These are phyloP conservation scores for Epinephelus cyanopodus DNA, from an alignment of 2,113 vertebrate genomes.

Conservation along the genomic window DNA sequence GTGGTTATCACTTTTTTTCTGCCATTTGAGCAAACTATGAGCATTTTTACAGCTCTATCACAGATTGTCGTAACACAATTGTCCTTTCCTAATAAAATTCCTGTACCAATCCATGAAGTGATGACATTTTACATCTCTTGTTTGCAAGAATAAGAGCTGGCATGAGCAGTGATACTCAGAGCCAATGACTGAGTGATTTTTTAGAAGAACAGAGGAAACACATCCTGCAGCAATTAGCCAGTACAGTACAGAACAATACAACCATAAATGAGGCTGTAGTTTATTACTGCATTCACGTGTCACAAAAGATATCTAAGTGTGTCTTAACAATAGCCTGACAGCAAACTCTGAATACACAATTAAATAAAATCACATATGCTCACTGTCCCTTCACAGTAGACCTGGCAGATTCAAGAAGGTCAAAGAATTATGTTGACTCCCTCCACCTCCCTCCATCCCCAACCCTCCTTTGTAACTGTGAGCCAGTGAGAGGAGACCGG, in stretches of 20 bases:
- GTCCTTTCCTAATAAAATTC: background rate
- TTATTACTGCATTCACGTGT: background rate
- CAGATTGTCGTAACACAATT: background rate
- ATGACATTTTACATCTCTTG: background rate
- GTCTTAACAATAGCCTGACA: background rate
- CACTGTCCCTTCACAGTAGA: conserved; percentile 18
- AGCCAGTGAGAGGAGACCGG: conserved; percentile 42
- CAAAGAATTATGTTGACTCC: conserved; percentile 34
- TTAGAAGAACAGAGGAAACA: background rate
- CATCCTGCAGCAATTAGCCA: background rate
- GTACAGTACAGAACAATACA: background rate
- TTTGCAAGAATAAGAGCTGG: conserved; percentile 17
- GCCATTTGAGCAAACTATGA: background rate
- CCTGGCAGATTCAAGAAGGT: conserved; percentile 40
- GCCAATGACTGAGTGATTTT: conserved; percentile 9
- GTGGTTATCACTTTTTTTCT: background rate
- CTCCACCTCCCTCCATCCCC: background rate
- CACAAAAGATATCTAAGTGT: background rate
- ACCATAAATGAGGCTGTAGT: background rate
- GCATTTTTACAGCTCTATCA: background rate
- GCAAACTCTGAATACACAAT: conserved; percentile 5
- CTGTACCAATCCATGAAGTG: background rate
- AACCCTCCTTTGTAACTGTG: conserved; percentile 29
- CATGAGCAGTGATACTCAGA: conserved; percentile 2
- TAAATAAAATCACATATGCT: conserved; percentile 15